Base-by-base conservation (phyloP, 1,140 invertebrate genomes). In the Neodiprion fabricii region DNA sequence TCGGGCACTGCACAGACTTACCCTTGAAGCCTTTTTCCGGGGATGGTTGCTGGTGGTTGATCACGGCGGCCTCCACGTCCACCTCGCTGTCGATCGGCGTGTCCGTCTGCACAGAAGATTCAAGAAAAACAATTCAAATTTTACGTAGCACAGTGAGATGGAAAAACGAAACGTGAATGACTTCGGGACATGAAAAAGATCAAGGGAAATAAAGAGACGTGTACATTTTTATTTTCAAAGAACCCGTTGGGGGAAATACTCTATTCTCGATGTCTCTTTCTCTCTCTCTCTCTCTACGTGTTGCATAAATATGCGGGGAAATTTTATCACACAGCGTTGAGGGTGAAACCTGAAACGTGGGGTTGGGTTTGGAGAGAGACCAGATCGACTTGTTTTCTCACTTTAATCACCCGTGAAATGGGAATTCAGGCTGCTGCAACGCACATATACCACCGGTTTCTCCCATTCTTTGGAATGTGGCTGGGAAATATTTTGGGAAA, bases 11-110 rank as follows among this genome's bases (percentile, higher is more conserved):
- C 17, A 48, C 17, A 40, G 21, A 78, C 79, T 71, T 79, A 88
- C 87, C 87, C 80, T 88, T 88, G 76, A 88, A 88, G 40, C 87
- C 86, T 78, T 87, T 88, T 76, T 88, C 86, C 49, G 86, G 86
- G 1, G 84, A 86, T 9, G 79, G 79, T 17, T 81, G 74, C 69
- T 87, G 85, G 73, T 81, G 79, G 78, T 81, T 86, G 28, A 80
- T 79, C 7, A 72, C 78, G 71, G 85, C 85, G 47, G 82, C 80
- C 74, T 87, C 85, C 0, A 80, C 78, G 78, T 85, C 85, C 10
- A 79, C 81, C 10, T 85, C 85, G 68, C 78, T 83, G 70, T 86
- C 86, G 49, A 84, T 73, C 17, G 84, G 84, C 10, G 83, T 82
- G 75, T 88, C 86, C 71, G 87, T 83, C 87, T 87, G 81, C n/a